These are phyloP conservation scores for Pegoplata infirma DNA, from an alignment of 2,888 invertebrate species.

Conservation along the genomic window DNA sequence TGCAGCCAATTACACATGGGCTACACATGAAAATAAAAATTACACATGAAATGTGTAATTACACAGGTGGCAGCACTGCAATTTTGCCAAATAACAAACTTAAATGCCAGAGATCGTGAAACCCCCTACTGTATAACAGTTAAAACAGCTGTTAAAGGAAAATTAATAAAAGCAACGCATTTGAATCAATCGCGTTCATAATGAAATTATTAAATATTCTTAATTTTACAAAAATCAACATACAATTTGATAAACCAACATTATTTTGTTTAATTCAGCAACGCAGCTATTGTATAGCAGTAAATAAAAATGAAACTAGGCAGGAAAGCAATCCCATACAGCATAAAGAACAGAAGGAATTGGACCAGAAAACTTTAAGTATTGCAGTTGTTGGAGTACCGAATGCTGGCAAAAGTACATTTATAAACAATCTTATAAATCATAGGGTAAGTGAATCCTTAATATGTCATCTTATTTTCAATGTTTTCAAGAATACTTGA, in stretches of 20 bases:
- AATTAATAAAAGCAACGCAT: background rate
- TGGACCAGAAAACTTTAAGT: slow-evolving; percentile 68
- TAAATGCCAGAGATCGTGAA: too few species aligned
- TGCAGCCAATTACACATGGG: too few species aligned
- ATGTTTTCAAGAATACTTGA: too few species aligned
- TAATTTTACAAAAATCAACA: slow-evolving; percentile 21
- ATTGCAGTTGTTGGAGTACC: slow-evolving; percentile 95
- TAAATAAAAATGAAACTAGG: slow-evolving; percentile 5
- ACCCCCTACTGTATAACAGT: too few species aligned
- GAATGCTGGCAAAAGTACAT: slow-evolving; percentile 97
- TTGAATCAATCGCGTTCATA: slow-evolving; percentile 1
- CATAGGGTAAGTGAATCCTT: slow-evolving; percentile 86
- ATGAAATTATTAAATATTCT: slow-evolving; percentile 49
- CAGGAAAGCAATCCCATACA: background rate
- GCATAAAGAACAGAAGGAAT: background rate
- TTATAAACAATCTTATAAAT: slow-evolving; percentile 91
- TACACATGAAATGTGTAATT: too few species aligned
- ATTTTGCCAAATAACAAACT: too few species aligned
- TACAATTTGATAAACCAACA: slow-evolving; percentile 2
- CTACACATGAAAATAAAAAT: too few species aligned
- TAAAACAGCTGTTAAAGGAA: background rate
- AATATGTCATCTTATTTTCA: too few species aligned
- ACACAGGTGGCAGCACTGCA: too few species aligned
- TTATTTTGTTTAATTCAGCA: background rate
- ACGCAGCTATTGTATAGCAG: slow-evolving; percentile 1